Conservation (phyloP, 2,797 vertebrate species). For the Hipposideros larvatus region DNA sequence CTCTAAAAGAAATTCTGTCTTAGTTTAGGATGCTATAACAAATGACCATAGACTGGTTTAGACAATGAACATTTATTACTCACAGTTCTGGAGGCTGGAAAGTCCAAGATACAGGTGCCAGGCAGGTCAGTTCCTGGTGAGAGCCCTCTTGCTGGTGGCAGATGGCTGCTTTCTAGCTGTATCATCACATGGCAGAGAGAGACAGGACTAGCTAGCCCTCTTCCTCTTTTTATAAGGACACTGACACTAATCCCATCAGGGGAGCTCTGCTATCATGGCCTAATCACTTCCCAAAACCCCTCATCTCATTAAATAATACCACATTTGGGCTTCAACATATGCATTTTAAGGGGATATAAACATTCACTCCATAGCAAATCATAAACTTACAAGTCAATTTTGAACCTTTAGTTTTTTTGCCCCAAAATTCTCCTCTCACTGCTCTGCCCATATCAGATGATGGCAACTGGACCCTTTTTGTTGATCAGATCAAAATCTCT, state of each 20-base stretch:
- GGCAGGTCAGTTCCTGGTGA: background rate
- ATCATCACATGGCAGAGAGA: background rate
- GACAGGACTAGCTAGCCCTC: background rate
- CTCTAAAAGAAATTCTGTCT: slow-evolving; percentile 38
- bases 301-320: background rate
- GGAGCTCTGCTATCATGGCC: background rate
- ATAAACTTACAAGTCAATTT: background rate
- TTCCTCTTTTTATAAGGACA: background rate
- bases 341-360: background rate
- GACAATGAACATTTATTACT: background rate
- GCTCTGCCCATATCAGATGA: background rate
- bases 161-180: background rate
- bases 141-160: background rate
- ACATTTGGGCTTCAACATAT: background rate
- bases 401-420: background rate
- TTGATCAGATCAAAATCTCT: background rate
- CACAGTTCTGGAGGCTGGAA: background rate
- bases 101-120: background rate
- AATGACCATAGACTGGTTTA: background rate
- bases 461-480: background rate
- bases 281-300: background rate
- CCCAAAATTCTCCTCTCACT: background rate
- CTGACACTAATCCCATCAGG: background rate
- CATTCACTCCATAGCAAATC: background rate
- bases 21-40: background rate